These are phyloP conservation scores for Urophycis tenuis DNA, from an alignment of 2,797 vertebrate genomes.

Conservation along the genomic window DNA sequence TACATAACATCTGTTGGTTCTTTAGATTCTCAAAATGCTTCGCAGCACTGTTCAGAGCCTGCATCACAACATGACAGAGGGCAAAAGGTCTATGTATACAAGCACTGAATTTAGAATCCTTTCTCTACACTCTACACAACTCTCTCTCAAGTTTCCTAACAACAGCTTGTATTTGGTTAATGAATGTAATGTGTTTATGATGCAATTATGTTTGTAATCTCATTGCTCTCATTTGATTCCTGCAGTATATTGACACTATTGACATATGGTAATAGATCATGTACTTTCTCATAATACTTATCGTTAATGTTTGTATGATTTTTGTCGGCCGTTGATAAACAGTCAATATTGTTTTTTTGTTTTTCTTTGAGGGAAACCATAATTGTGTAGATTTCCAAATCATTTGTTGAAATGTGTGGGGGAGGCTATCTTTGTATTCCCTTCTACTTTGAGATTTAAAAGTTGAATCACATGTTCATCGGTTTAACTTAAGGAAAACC, in stretches of 20 bases:
- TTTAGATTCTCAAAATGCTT: slow-evolving; percentile 17
- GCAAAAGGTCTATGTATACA: slow-evolving; percentile 28
- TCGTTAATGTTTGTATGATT: background rate
- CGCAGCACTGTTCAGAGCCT: slow-evolving; percentile 42
- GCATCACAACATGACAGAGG: slow-evolving; percentile 20
- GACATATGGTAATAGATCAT: background rate
- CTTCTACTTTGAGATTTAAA: background rate
- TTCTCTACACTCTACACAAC: slow-evolving; percentile 14
- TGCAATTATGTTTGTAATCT: slow-evolving; percentile 24
- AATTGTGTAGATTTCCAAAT: background rate
- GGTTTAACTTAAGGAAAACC: background rate
- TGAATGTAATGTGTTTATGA: slow-evolving; percentile 26
- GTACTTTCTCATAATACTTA: background rate
- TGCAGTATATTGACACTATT: slow-evolving; percentile 18
- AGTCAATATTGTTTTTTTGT: background rate
- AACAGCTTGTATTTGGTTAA: slow-evolving; percentile 36
- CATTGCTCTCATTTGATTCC: slow-evolving; percentile 22
- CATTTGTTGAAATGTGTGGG: slow-evolving; percentile 15
- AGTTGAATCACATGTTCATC: background rate
- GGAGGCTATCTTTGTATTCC: background rate
- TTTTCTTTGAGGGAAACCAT: background rate
- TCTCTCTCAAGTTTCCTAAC: slow-evolving; percentile 18
- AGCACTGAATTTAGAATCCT: slow-evolving; percentile 10
- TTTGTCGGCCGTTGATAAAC: slow-evolving; percentile 22
- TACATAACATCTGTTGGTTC: background rate